Percentiles rank a stretch among this genome's conserved stretches.
Conservation (phyloP, 2,797 vertebrate species). For the Gila robusta region DNA sequence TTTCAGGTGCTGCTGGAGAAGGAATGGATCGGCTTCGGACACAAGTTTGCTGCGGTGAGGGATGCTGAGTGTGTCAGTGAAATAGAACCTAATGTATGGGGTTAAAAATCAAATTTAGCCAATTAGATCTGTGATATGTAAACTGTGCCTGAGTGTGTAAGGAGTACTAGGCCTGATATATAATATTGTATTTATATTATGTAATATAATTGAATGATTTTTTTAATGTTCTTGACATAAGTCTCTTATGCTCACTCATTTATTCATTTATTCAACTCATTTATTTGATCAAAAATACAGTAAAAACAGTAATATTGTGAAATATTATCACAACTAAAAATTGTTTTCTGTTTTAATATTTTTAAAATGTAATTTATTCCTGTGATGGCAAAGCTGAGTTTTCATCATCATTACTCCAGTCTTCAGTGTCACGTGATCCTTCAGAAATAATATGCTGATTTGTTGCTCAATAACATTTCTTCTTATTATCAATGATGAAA, state of each 20-base stretch:
- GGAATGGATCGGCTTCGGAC: constrained; percentile 96
- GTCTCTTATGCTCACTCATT: neutral
- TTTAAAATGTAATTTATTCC: neutral
- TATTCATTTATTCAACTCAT: no score
- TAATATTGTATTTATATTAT: neutral
- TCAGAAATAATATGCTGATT: neutral
- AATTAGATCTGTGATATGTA: neutral
- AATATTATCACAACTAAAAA: neutral
- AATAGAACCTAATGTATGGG: neutral
- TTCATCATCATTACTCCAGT: neutral
- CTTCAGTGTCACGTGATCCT: neutral
- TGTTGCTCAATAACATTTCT: neutral
- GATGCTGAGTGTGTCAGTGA: constrained; percentile 11
- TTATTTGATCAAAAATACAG: neutral
- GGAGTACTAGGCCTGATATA: neutral
- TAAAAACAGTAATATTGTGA: neutral
- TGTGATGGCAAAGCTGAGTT: neutral
- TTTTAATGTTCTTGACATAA: neutral
- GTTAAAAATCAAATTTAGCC: neutral
- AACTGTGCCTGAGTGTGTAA: neutral
- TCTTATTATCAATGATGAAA: neutral
- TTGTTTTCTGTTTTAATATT: neutral
- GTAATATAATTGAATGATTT: neutral
- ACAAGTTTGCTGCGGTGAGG: constrained; percentile 91
- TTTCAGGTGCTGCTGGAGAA: constrained; percentile 92